Conservation (phyloP, 2,888 invertebrate species). For the Nephrotoma appendiculata region DNA sequence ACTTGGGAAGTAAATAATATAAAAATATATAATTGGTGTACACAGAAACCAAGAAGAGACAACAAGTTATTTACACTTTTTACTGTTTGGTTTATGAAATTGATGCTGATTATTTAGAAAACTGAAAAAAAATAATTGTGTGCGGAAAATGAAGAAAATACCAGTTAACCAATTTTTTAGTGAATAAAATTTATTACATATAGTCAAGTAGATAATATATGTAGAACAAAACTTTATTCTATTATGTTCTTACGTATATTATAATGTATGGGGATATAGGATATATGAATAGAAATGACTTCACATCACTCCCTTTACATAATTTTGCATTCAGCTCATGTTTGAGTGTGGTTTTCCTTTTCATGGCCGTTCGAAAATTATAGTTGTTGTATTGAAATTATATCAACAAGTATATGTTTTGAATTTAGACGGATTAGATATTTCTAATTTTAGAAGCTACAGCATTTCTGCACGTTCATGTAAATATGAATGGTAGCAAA, state of each 20-base stretch:
- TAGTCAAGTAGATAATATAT: not conserved
- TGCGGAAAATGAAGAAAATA: not conserved
- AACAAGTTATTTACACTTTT: not conserved
- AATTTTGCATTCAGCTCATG: too few species aligned
- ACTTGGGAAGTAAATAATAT: not conserved
- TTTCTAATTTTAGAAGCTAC: too few species aligned
- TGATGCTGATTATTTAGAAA: not conserved
- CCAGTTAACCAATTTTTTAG: not conserved
- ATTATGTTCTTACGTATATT: not conserved
- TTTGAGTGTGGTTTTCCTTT: too few species aligned
- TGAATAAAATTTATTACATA: not conserved
- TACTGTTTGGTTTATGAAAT: not conserved
- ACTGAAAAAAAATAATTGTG: not conserved
- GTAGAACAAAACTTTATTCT: not conserved
- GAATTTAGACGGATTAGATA: too few species aligned
- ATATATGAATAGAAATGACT: not conserved
- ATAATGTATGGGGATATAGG: not conserved
- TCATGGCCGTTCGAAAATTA: too few species aligned
- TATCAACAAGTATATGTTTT: too few species aligned
- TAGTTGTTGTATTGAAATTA: too few species aligned
- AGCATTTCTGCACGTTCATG: too few species aligned
- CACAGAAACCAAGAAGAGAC: not conserved
- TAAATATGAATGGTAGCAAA: too few species aligned
- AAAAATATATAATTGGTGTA: not conserved
- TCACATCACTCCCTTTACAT: not conserved